A percentile compares a stretch with the other conserved stretches of the same genome.
phyloP scores from a whole-genome alignment of 2,113 vertebrate genomes.

The Silurus meridionalis region DNA sequence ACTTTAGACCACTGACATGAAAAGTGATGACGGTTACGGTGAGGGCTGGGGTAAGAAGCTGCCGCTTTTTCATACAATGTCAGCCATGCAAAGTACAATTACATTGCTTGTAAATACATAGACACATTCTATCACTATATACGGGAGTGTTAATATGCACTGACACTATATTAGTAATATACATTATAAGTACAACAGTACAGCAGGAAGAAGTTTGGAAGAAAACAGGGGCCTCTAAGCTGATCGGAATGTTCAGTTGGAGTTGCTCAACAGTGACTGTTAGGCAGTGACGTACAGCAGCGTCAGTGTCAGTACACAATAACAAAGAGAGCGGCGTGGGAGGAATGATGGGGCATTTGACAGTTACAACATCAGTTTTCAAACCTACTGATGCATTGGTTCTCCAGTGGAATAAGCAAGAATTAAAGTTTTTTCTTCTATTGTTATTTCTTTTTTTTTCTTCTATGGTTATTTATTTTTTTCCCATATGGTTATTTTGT shows the following conservation, averaged over 20 bases:
- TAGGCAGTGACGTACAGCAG: conserved; percentile 35
- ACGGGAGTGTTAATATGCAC: background rate
- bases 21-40: background rate
- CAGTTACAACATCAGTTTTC: conserved; percentile 11
- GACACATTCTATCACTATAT: background rate
- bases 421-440: background rate
- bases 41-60: background rate
- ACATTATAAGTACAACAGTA: background rate
- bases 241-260: conserved; percentile 33
- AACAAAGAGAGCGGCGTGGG: conserved; percentile 12
- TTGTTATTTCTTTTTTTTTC: background rate
- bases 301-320: conserved; percentile 16
- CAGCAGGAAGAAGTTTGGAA: background rate
- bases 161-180: background rate
- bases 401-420: background rate
- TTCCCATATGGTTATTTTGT: background rate
- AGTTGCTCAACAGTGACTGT: conserved; percentile 33
- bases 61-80: background rate
- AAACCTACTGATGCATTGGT: background rate
- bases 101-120: background rate
- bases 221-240: conserved; percentile 10
- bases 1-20: too few relatives aligned
- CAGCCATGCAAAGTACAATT: background rate
- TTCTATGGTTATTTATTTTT: background rate
- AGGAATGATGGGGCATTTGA: background rate